Base-by-base conservation (phyloP, 1,140 invertebrate genomes). In the Brachionus koreanus region DNA sequence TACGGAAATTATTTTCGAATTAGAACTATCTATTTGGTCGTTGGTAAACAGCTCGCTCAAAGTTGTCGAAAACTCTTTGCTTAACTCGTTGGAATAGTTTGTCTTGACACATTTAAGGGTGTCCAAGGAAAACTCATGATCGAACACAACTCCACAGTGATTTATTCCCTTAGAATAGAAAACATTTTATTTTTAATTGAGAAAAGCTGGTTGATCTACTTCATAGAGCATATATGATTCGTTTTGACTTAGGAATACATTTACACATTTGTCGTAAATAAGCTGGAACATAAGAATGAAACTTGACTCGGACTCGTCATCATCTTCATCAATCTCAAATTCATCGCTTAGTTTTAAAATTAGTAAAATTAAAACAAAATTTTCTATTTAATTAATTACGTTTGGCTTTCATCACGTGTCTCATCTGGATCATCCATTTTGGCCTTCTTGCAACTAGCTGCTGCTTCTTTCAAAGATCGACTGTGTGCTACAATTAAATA, bases 401-500 rank as follows among this genome's bases (percentile, higher is more conserved):
- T 23, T 57, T 57, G 49, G 19, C 19, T 57, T 23, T 57, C 49
- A 57, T 57, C 49, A 23, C 19, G 16, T n/a, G 63, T 67, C n/a
- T 67, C 63, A 10, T 67, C 63, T 19, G 19, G 9, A 3, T 57
- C 16, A 5, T 57, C 49, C 63, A n/a, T 35, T 67, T 43, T 39
- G 5, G 69, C 12, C 10, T 46, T 46, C 7, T 74, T 74, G 39
- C n/a, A 16, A n/a, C 9, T 39, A 12, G 13, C n/a, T 16, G 2
- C 35, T 2, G 3, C 37, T 69, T 69, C 65, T 69, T 69, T 69
- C 5, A 74, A 3, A 0, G 69, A 74, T 74, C 69, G 16, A 23
- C 76, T 65, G 33, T 79, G 61, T 12, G 76, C 61, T 13, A 65
- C 76, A 25, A 79, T 79, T 9, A 79, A 37, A 19, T 79, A 79